Evolutionary conservation across 2,113 vertebrate species (phyloP), one percentile per base, ranked within the genome.

Genomic region (Paramormyrops kingsleyae): DNA sequence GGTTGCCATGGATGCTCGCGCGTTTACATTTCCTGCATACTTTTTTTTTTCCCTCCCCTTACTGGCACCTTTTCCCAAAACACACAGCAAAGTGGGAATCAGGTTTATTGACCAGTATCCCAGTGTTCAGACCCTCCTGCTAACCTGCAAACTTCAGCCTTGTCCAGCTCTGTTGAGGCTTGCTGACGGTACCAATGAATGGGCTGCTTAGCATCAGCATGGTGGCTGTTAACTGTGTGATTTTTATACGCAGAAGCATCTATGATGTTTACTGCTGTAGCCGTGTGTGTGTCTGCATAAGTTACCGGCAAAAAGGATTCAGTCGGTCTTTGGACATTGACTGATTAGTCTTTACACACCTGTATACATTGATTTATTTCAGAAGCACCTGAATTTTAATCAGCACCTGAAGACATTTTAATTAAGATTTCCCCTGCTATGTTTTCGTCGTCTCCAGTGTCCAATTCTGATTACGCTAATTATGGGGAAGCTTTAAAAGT

Each of bases 251-350:
- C 47, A 86, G 24, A n/a, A 46, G 83, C 47, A n/a, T 42, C 5
- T 42, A 74, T 35, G 4, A 17, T 39, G 31, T 39, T 17, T 35
- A 77, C 31, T 17, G 27, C 35, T 19, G 86, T 77, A 77, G 12
- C 35, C 93, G 93, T 96, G 94, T 94, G 94, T 93, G 35, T 42
- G 74, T 80, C 17, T 19, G 74, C 35, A 42, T 80, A 35, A 19
- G 42, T 80, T 10, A 85, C 42, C 9, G n/a, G 83, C 74, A 80
- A 39, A 80, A 80, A 80, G 74, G 74, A 8, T 80, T 80, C 17
- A 5, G 15, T 39, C 1, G 4, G 70, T 17, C 15, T 39, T 77
- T 39, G 15, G 24, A 49, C 47, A 27, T 27, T 56, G 53, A 35
- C 50, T 62, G 53, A 87, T 53, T 42, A 66, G 56, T 66, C 24